phyloP scores from a whole-genome alignment of 2,797 vertebrate genomes.

The Harpagifer antarcticus region DNA sequence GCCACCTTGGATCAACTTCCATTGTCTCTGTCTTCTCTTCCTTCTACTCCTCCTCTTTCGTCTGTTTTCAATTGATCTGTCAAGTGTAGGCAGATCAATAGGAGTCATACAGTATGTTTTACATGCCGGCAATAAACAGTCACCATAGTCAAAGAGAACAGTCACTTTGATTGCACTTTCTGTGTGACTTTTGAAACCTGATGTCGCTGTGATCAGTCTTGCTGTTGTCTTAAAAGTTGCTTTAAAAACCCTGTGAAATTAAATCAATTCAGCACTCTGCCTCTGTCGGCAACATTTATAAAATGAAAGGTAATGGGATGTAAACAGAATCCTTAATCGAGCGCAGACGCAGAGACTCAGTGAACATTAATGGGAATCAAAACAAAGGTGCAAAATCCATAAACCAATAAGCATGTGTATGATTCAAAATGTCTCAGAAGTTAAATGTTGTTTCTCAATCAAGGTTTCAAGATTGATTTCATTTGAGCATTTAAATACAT shows the following conservation, averaged over 20 bases:
- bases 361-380: conserved; percentile 54
- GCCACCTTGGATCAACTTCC: neutral
- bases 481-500: conserved; percentile 40
- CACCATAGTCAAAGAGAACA: conserved; percentile 28
- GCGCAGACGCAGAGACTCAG: conserved; percentile 45
- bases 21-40: neutral
- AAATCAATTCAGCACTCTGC: conserved; percentile 60
- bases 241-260: conserved; percentile 54
- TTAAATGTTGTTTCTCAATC: conserved; percentile 26
- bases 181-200: conserved; percentile 36
- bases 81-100: conserved; percentile 65
- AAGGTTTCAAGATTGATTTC: conserved; percentile 27
- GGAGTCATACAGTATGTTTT: conserved; percentile 65
- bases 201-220: conserved; percentile 67
- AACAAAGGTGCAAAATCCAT: conserved; percentile 53
- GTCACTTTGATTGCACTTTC: conserved; percentile 58
- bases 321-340: conserved; percentile 66
- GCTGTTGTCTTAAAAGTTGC: conserved; percentile 56
- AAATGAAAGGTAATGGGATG: conserved; percentile 64
- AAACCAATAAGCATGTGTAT: conserved; percentile 25
- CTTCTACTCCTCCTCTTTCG: conserved; percentile 6
- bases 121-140: conserved; percentile 59
- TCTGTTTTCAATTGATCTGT: conserved; percentile 66
- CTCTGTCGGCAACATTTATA: conserved; percentile 43
- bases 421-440: conserved; percentile 26